Conservation (phyloP, 2,888 invertebrate genomes). For the Drosophila mettleri region DNA sequence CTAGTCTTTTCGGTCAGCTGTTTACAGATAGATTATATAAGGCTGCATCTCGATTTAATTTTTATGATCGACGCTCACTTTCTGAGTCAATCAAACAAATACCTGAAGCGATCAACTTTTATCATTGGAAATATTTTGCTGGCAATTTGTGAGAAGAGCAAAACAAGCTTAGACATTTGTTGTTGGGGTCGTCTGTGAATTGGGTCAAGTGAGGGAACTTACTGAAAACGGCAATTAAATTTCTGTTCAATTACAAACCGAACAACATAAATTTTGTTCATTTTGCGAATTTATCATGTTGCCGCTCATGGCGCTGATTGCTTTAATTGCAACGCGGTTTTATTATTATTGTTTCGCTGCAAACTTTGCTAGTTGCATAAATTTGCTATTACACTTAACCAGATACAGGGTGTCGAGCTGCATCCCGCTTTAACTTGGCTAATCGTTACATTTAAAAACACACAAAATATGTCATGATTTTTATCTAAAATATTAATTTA, state of each 20-base stretch:
- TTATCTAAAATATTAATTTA: no score
- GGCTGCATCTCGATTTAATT: constrained; percentile 14
- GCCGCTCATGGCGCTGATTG: constrained; percentile 40
- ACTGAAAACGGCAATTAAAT: constrained; percentile 75
- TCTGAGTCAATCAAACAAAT: constrained; percentile 45
- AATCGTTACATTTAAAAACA: no score
- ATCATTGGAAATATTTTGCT: constrained; percentile 18
- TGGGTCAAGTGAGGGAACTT: constrained; percentile 75
- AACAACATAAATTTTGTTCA: constrained; percentile 37
- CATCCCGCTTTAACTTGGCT: background rate
- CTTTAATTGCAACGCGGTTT: constrained; percentile 64
- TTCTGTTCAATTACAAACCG: constrained; percentile 45
- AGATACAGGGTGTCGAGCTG: constrained; percentile 54
- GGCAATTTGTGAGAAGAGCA: constrained; percentile 3
- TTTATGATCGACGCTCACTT: constrained; percentile 27
- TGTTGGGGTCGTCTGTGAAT: constrained; percentile 66
- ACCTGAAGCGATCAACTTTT: constrained; percentile 18
- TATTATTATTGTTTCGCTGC: constrained; percentile 31
- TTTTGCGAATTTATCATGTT: constrained; percentile 53
- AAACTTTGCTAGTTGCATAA: constrained; percentile 45
- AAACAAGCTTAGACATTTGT: constrained; percentile 2
- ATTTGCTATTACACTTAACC: constrained; percentile 37
- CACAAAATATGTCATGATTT: no score
- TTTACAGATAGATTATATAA: constrained; percentile 9
- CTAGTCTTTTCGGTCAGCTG: constrained; percentile 19